A percentile compares a stretch with the other conserved stretches of the same genome.
phyloP scores from a whole-genome alignment of 2,888 invertebrate species.

The Parnassius mnemosyne region DNA sequence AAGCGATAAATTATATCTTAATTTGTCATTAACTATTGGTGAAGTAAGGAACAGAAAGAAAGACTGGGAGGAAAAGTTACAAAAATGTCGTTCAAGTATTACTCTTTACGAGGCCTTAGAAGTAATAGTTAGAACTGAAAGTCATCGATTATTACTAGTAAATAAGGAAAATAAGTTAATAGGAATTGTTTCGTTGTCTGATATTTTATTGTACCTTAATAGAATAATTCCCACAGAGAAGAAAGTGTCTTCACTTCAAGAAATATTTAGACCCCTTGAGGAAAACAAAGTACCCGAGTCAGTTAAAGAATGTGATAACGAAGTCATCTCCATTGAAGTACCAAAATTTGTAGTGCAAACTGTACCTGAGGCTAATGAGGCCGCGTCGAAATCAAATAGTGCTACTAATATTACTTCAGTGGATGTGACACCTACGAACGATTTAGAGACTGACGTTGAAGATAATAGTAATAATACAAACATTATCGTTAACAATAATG shows the following conservation, averaged over 20 bases:
- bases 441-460: constrained; percentile 37
- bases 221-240: constrained; percentile 74
- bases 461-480: constrained; percentile 38
- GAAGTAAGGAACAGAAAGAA: constrained; percentile 93
- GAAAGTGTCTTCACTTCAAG: constrained; percentile 73
- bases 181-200: constrained; percentile 74
- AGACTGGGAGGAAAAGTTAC: constrained; percentile 95
- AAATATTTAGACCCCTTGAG: constrained; percentile 73
- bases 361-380: constrained; percentile 51
- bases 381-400: constrained; percentile 37
- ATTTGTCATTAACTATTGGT: constrained; percentile 91
- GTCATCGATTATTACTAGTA: constrained; percentile 78
- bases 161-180: constrained; percentile 73
- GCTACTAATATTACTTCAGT: constrained; percentile 27
- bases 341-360: constrained; percentile 51
- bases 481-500: constrained; percentile 35
- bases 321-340: constrained; percentile 68
- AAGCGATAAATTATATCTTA: constrained; percentile 95
- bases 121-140: constrained; percentile 94
- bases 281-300: constrained; percentile 72
- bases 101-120: constrained; percentile 92
- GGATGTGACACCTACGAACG: constrained; percentile 30
- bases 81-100: constrained; percentile 92
- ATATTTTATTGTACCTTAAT: constrained; percentile 77
- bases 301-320: constrained; percentile 68